Evolutionary conservation across 92 coral and sea anemone species (phyloP).

Genomic region (Epizoanthus rinbou): DNA sequence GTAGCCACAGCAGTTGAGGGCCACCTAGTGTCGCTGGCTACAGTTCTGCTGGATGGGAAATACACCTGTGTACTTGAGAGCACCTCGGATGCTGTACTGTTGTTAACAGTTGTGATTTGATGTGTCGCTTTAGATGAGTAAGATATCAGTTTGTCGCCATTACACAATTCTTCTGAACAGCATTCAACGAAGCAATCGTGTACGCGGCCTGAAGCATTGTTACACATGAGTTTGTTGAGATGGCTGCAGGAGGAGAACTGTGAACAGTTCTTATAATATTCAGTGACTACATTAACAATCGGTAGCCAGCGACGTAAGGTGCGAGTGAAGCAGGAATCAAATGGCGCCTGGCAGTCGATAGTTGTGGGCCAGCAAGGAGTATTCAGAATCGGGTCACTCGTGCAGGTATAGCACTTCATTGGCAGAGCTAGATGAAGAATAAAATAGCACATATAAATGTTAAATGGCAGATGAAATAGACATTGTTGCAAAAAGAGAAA

Average conservation of each 20-base stretch:
- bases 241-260: conserved; percentile 9
- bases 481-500: not conserved
- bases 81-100: not conserved
- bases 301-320: conserved; percentile 31
- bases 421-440: conserved; percentile 20
- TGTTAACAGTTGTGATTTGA: not conserved
- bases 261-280: conserved; percentile 36
- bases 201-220: conserved; percentile 5
- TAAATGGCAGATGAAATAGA: not conserved
- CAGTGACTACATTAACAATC: conserved; percentile 8
- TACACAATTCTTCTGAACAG: conserved; percentile 71
- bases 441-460: not conserved
- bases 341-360: conserved; percentile 35
- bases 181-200: conserved; percentile 55
- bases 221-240: not conserved
- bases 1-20: not conserved
- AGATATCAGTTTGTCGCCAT: conserved; percentile 39
- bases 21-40: not conserved
- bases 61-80: not conserved
- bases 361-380: conserved; percentile 25
- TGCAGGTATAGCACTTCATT: conserved; percentile 37
- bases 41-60: not conserved
- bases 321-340: conserved; percentile 45
- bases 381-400: conserved; percentile 1
- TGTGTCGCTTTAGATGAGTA: not conserved